phyloP scores from a whole-genome alignment of 2,888 invertebrate species.

The Phasia obesa region DNA sequence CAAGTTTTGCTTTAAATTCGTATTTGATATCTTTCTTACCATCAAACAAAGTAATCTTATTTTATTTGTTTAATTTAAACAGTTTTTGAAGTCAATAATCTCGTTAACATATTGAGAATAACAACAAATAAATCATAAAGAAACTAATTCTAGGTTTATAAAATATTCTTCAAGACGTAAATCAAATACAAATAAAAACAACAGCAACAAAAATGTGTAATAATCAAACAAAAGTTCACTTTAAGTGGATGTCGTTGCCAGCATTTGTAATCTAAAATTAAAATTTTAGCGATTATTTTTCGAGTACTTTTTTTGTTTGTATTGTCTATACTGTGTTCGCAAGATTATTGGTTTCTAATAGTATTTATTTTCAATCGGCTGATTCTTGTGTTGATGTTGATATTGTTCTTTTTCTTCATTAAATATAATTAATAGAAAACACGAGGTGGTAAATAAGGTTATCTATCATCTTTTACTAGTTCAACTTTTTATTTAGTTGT shows the following conservation, averaged over 20 bases:
- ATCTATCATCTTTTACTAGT: constrained; percentile 43
- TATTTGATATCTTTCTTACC: constrained; percentile 46
- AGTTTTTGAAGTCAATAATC: constrained; percentile 40
- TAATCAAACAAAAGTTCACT: constrained; percentile 45
- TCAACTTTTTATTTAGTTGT: constrained; percentile 2
- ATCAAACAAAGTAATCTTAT: constrained; percentile 59
- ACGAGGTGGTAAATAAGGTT: constrained; percentile 37
- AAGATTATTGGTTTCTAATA: constrained; percentile 17
- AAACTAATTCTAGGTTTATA: constrained; percentile 13
- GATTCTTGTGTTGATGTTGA: neutral
- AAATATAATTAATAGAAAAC: constrained; percentile 18
- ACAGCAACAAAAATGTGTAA: constrained; percentile 9
- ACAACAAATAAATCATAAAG: neutral
- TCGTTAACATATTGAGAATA: constrained; percentile 32
- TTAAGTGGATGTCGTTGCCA: neutral
- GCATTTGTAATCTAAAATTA: constrained; percentile 10
- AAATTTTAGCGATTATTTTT: neutral
- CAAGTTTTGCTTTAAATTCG: neutral
- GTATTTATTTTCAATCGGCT: constrained; percentile 21
- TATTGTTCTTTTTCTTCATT: constrained; percentile 24
- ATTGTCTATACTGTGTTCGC: neutral
- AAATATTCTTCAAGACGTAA: constrained; percentile 9
- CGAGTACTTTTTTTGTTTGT: constrained; percentile 12
- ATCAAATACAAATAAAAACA: constrained; percentile 4
- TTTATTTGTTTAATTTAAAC: constrained; percentile 25